Percentiles rank a stretch among this genome's conserved stretches.
Conservation (phyloP, 2,888 invertebrate species). For the Zootermopsis nevadensis region DNA sequence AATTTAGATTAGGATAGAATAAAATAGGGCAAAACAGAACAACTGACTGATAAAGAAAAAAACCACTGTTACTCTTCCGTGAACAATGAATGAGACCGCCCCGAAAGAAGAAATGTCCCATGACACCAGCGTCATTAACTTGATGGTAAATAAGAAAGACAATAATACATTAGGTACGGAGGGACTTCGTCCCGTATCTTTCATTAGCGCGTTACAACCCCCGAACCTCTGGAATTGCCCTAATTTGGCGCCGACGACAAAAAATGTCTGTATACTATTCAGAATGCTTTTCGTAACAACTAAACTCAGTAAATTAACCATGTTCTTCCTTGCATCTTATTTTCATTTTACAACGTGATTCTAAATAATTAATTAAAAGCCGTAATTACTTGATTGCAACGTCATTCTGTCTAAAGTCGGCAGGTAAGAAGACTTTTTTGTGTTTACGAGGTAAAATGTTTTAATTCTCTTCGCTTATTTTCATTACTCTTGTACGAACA, state of each 20-base stretch:
- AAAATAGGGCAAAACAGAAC: neutral
- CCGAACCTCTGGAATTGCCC: neutral
- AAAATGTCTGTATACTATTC: neutral
- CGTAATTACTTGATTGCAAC: neutral
- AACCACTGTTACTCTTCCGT: neutral
- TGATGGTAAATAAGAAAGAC: slow-evolving; percentile 14
- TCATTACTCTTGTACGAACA: too few species aligned
- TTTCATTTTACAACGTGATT: neutral
- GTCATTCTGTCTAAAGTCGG: neutral
- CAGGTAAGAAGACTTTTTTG: neutral
- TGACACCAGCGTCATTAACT: neutral
- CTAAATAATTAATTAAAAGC: neutral
- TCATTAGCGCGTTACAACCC: slow-evolving; percentile 5
- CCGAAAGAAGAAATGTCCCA: neutral
- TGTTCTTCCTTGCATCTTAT: neutral
- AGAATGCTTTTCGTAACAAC: neutral
- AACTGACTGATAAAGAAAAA: neutral
- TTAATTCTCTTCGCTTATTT: too few species aligned
- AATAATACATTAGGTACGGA: neutral
- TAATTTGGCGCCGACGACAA: neutral
- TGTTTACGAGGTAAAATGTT: too few species aligned
- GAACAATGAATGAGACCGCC: neutral
- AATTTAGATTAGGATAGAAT: neutral
- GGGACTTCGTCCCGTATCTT: neutral
- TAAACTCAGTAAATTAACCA: neutral